Conservation (phyloP, 2,797 vertebrate species). For the Silurus lanzhouensis region DNA sequence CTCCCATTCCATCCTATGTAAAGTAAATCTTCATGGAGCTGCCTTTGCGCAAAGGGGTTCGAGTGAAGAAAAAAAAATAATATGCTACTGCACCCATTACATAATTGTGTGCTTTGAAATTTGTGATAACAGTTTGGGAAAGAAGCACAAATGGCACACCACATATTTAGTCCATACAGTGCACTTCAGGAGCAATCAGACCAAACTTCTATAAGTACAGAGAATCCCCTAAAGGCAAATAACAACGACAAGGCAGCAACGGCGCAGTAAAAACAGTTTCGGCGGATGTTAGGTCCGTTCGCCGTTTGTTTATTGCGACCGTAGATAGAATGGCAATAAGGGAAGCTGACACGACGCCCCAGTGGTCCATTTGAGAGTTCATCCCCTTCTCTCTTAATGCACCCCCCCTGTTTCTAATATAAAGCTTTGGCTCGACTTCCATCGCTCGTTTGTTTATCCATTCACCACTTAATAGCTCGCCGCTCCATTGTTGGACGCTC, state of each 20-base stretch:
- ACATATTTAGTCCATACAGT: too few species aligned
- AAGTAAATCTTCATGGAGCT: too few species aligned
- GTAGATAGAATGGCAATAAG: slow-evolving; percentile 1
- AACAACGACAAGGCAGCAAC: neutral
- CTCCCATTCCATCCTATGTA: too few species aligned
- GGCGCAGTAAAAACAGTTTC: slow-evolving; percentile 7
- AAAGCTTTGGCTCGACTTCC: neutral
- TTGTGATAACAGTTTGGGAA: too few species aligned
- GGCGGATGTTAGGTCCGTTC: neutral
- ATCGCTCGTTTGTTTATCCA: slow-evolving; percentile 21
- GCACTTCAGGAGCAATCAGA: slow-evolving; percentile 14
- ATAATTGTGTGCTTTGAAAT: too few species aligned
- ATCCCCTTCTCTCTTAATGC: slow-evolving; percentile 6
- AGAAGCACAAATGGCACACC: too few species aligned
- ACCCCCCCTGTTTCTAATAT: neutral
- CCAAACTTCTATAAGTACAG: slow-evolving; percentile 2
- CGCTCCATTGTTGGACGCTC: slow-evolving; percentile 11
- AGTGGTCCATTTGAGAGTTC: slow-evolving; percentile 18
- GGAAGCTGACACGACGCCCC: slow-evolving; percentile 13
- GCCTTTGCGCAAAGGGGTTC: too few species aligned
- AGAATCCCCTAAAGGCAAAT: slow-evolving; percentile 18
- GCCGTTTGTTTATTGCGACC: neutral
- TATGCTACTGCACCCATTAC: too few species aligned
- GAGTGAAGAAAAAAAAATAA: too few species aligned
- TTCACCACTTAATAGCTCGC: slow-evolving; percentile 30